These are phyloP conservation scores for Suricata suricatta DNA, from an alignment of 2,113 vertebrate genomes.

Conservation along the genomic window DNA sequence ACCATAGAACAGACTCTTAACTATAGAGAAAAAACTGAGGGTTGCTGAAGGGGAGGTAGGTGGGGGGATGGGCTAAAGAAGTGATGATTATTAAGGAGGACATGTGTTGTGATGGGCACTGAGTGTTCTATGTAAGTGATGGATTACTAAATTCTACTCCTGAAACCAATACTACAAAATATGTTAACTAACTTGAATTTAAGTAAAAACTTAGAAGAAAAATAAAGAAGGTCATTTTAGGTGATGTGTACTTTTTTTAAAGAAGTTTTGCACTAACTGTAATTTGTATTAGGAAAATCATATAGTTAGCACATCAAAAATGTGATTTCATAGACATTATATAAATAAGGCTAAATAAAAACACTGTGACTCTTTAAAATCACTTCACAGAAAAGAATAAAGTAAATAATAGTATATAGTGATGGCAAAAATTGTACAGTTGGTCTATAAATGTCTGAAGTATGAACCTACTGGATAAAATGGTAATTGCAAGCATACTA, in stretches of 20 bases:
- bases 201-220: no score
- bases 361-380: background rate
- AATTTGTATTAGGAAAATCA: background rate
- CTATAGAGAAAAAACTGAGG: no score
- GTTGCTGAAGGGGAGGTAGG: no score
- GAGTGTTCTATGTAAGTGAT: no score
- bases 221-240: background rate
- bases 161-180: no score
- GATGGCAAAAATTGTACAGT: background rate
- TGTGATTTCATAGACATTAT: slow-evolving; percentile 15
- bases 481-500: background rate
- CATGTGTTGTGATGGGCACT: no score
- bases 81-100: no score
- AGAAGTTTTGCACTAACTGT: background rate
- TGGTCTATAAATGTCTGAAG: background rate
- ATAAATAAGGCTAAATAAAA: background rate
- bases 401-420: background rate
- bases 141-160: no score
- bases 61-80: no score
- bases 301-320: background rate
- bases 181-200: no score
- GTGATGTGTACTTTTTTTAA: background rate
- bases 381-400: background rate
- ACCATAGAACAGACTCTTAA: no score
- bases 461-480: background rate